Conservation (phyloP, 2,113 vertebrate species). For the Carlito syrichta region DNA sequence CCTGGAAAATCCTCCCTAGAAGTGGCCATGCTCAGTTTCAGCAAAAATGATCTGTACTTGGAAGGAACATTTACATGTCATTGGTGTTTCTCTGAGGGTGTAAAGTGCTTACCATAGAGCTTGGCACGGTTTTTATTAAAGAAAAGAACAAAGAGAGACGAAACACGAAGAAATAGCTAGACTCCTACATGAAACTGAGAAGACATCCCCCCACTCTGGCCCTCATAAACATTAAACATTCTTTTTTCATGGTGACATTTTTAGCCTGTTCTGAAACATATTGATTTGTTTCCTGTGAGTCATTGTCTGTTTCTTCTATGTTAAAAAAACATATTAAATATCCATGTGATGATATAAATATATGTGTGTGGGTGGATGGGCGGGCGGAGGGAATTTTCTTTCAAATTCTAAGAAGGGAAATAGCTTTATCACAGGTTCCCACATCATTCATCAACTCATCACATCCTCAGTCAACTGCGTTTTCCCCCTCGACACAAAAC, state of each 20-base stretch:
- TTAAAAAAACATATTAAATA: constrained; percentile 73
- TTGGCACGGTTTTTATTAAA: background rate
- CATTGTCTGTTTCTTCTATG: constrained; percentile 68
- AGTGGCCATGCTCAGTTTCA: background rate
- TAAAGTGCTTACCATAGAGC: background rate
- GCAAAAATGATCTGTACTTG: background rate
- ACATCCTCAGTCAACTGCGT: constrained; percentile 75
- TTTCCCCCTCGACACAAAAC: constrained; percentile 74
- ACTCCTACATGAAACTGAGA: constrained; percentile 8
- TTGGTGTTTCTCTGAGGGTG: background rate
- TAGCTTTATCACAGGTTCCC: constrained; percentile 84
- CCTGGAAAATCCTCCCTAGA: background rate
- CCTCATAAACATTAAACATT: constrained; percentile 21
- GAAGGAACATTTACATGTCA: background rate
- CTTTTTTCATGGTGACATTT: constrained; percentile 77
- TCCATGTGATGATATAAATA: constrained; percentile 69
- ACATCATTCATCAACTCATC: constrained; percentile 85
- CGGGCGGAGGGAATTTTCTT: constrained; percentile 60
- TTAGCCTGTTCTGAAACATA: constrained; percentile 75
- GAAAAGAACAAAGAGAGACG: background rate
- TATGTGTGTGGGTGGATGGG: constrained; percentile 57
- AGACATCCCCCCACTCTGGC: background rate
- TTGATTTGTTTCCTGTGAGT: constrained; percentile 74
- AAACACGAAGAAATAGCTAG: background rate
- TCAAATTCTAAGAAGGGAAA: constrained; percentile 84